Evolutionary conservation across 2,113 vertebrate genomes (phyloP).

Genomic region (Aptenodytes patagonicus): DNA sequence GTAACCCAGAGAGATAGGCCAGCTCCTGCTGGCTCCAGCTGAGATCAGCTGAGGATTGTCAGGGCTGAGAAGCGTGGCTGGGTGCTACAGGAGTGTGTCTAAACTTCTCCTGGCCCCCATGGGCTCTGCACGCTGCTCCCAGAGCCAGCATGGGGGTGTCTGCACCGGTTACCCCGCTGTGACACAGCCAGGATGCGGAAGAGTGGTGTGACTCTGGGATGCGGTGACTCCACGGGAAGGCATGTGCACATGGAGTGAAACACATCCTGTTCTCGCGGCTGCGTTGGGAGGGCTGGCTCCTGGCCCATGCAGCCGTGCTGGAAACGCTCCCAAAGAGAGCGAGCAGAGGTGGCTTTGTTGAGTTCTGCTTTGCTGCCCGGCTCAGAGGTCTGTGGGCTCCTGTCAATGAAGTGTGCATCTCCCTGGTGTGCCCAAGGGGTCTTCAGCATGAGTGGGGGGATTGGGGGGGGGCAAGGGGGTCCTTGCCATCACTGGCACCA

Average conservation of each 20-base stretch:
- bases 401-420: accelerated
- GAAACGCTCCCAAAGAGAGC: background rate
- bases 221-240: background rate
- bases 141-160: background rate
- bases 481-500: background rate
- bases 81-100: background rate
- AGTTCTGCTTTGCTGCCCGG: background rate
- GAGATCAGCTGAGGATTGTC: background rate
- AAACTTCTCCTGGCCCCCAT: background rate
- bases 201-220: background rate
- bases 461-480: background rate
- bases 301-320: background rate
- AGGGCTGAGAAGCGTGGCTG: background rate
- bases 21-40: background rate
- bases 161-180: accelerated
- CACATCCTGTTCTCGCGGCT: background rate
- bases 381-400: background rate
- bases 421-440: background rate
- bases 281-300: background rate
- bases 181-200: background rate
- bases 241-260: background rate
- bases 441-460: background rate
- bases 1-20: background rate
- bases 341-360: background rate
- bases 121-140: background rate